Base-by-base conservation (phyloP, 2,797 vertebrate species). In the Amblyraja radiata region DNA sequence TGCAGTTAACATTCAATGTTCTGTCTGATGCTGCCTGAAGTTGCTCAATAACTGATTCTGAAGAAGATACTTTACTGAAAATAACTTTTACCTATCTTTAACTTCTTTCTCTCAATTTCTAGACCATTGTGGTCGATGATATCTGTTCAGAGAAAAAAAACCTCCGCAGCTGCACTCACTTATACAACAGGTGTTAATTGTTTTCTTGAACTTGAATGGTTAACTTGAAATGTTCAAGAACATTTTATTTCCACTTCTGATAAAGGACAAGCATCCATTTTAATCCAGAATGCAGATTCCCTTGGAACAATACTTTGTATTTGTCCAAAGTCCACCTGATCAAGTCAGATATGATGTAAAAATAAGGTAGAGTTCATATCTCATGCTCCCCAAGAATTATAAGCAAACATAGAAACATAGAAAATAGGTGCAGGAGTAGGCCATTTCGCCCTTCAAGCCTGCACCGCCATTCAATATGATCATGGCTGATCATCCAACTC, bases 71-170 rank as follows among this genome's bases (percentile, higher is more conserved):
- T 71, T 71, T 71, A 18, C 68, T 71, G 68, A 71, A 71, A 71
- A 71, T 71, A 71, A 71, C 68, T 71, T 71, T 71, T 32, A 16
- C 63, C 25, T 65, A 86, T 86, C 58, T 86, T 63, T 86, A 86
- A 28, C 58, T n/a, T 86, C 54, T 84, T 84, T n/a, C 58, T 86
- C 58, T 86, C 68, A 63, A 63, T 86, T 63, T 86, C 83, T 86
- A 13, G 25, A 25, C 63, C 54, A n/a, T 25, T 14, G 28, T 84
- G 9, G 54, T 83, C 2, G 46, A 11, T 63, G 25, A 63, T n/a
- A 86, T 63, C 13, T 28, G 58, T 13, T n/a, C 58, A 63, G 58
- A 6, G 25, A 28, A 63, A 14, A 14, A 28, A 61, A 1, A 1
- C 6, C 61, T 6, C 9, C 18, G 28, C 68, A 71, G 68, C 68